A percentile compares a stretch with the other conserved stretches of the same genome.
These are phyloP conservation scores for Portevinia maculata DNA, from an alignment of 2,888 invertebrate species.

Conservation along the genomic window DNA sequence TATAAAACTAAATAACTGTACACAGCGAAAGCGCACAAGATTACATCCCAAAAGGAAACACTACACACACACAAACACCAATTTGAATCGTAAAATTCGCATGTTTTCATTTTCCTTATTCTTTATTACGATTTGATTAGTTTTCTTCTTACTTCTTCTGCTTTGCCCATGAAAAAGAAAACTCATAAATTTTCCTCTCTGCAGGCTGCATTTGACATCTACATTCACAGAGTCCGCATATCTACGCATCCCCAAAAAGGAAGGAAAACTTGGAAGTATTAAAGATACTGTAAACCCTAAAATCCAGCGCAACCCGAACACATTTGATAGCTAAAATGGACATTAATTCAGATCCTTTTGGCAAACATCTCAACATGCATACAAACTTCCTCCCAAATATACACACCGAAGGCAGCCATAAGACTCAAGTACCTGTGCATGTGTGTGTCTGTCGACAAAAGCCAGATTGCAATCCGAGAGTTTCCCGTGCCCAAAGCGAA, in stretches of 20 bases:
- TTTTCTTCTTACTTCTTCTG: constrained; percentile 44
- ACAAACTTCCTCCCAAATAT: constrained; percentile 16
- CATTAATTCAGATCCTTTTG: constrained; percentile 18
- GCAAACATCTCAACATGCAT: constrained; percentile 13
- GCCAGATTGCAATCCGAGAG: constrained; percentile 59
- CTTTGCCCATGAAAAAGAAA: constrained; percentile 52
- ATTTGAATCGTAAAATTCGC: constrained; percentile 64
- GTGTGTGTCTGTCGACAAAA: constrained; percentile 12
- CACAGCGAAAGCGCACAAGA: constrained; percentile 14
- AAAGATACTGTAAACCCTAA: constrained; percentile 1
- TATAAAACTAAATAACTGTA: constrained; percentile 57
- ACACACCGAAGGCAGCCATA: too few relatives aligned
- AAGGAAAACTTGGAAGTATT: neutral
- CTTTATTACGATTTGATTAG: constrained; percentile 73
- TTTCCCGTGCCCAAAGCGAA: constrained; percentile 42
- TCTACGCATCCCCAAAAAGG: neutral
- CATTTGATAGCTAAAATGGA: neutral
- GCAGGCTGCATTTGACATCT: constrained; percentile 71
- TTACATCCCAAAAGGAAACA: constrained; percentile 32
- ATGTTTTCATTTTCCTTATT: constrained; percentile 33
- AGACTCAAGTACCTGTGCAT: neutral
- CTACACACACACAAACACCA: constrained; percentile 35
- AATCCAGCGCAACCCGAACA: too few relatives aligned
- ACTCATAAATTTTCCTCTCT: constrained; percentile 69
- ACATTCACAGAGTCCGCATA: constrained; percentile 39